Evolutionary conservation across 2,888 invertebrate genomes (phyloP).

Genomic region (Nomada fucata): DNA sequence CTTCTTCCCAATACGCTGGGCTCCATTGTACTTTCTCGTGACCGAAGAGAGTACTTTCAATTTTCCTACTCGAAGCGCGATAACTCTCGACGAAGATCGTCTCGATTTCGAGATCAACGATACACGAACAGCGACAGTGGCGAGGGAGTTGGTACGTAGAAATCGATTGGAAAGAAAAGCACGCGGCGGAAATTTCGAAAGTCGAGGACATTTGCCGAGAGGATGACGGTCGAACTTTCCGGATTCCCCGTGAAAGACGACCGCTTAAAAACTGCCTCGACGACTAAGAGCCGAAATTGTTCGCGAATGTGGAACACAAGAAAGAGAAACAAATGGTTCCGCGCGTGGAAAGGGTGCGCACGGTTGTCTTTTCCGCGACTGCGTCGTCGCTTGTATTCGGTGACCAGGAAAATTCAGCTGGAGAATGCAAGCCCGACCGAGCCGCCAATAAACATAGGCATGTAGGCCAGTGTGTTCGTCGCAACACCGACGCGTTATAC

Average conservation of each 20-base stretch:
- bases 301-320: background rate
- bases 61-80: background rate
- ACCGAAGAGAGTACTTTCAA: background rate
- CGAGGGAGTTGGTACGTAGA: background rate
- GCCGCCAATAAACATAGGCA: conserved; percentile 54
- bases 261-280: background rate
- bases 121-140: too few species aligned
- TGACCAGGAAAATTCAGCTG: conserved; percentile 32
- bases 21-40: background rate
- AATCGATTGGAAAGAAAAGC: background rate
- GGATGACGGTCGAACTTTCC: background rate
- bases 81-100: background rate
- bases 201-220: background rate
- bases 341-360: background rate
- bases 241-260: background rate
- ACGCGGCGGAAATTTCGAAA: background rate
- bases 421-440: conserved; percentile 26
- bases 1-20: background rate
- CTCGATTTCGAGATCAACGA: background rate
- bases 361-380: conserved; percentile 57
- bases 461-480: conserved; percentile 53
- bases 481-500: conserved; percentile 27
- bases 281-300: background rate
- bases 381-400: conserved; percentile 38
- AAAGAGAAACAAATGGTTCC: background rate